Conservation (phyloP, 1,140 invertebrate genomes). For the Cydia pomonella region DNA sequence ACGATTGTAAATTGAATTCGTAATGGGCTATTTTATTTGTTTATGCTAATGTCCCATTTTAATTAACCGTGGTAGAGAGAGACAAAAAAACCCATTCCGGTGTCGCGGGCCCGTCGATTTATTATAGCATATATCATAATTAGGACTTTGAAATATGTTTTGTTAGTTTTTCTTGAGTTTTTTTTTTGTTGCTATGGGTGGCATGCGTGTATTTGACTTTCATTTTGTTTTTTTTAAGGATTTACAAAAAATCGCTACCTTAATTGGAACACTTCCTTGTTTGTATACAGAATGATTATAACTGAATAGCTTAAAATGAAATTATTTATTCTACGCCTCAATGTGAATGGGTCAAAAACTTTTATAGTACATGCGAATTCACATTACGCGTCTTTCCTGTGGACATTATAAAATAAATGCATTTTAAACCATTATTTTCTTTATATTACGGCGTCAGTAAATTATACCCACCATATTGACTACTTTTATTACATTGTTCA, state of each 20-base stretch:
- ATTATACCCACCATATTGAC: too few species aligned
- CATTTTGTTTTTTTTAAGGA: neutral
- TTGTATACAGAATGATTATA: neutral
- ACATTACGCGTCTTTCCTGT: too few species aligned
- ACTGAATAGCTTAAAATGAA: neutral
- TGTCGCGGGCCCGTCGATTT: slow-evolving; percentile 46
- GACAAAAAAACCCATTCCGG: slow-evolving; percentile 50
- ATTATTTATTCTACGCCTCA: too few species aligned
- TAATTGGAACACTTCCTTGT: neutral
- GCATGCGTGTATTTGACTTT: slow-evolving; percentile 20
- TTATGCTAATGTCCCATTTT: slow-evolving; percentile 78
- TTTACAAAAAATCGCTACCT: neutral
- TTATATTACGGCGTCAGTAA: too few species aligned
- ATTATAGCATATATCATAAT: slow-evolving; percentile 61
- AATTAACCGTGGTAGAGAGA: slow-evolving; percentile 64
- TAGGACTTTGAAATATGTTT: slow-evolving; percentile 57
- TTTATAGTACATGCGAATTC: too few species aligned
- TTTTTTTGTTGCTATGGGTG: slow-evolving; percentile 48
- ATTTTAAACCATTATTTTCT: too few species aligned
- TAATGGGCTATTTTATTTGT: slow-evolving; percentile 80
- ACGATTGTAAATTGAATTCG: slow-evolving; percentile 80
- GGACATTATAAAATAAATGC: too few species aligned
- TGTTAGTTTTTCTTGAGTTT: slow-evolving; percentile 46
- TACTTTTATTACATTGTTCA: too few species aligned
- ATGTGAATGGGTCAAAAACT: too few species aligned